Percentiles rank a stretch among this genome's conserved stretches.
phyloP scores from a whole-genome alignment of 2,797 vertebrate species.

The Bradypodion pumilum region DNA sequence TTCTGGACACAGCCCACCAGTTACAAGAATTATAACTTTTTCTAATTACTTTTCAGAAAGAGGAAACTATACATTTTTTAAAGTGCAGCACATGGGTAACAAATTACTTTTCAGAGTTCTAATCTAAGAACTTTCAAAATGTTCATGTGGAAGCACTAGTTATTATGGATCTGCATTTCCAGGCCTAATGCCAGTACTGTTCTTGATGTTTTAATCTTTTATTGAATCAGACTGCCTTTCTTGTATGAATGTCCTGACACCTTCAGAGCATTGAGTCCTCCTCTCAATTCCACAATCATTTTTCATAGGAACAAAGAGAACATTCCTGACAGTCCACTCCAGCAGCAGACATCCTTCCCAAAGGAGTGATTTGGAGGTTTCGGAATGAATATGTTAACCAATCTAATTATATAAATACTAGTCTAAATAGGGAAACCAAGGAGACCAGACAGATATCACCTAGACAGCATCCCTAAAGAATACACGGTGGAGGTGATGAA shows the following conservation, averaged over 20 bases:
- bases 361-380: neutral
- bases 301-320: neutral
- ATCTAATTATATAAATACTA: neutral
- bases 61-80: neutral
- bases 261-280: neutral
- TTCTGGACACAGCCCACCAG: neutral
- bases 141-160: neutral
- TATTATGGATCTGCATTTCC: too few relatives aligned
- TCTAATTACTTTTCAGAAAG: neutral
- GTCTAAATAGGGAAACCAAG: too few relatives aligned
- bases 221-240: neutral
- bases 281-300: neutral
- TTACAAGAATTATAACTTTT: neutral
- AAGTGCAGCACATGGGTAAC: too few relatives aligned
- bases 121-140: neutral
- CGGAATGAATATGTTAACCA: neutral
- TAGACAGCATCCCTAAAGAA: too few relatives aligned
- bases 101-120: too few relatives aligned
- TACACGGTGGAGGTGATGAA: too few relatives aligned
- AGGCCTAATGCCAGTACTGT: neutral
- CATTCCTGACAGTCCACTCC: neutral
- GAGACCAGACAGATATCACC: too few relatives aligned
- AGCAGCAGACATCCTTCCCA: neutral
- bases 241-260: neutral
- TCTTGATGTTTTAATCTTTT: neutral